Evolutionary conservation across 2,113 vertebrate species (phyloP).

Genomic region (Bos taurus): ARS-UCD2.0 NC_037345.1:34596001-34596500

Average conservation of each 20-base stretch:
- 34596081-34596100: neutral
- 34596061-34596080: neutral
- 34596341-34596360: neutral
- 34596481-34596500: no score
- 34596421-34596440: neutral
- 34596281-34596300: neutral
- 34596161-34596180: neutral
- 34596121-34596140: neutral
- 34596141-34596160: neutral
- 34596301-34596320: neutral
- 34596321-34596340: neutral
- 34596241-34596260: neutral
- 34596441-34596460: neutral
- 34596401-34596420: neutral
- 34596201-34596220: neutral
- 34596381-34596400: neutral
- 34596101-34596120: neutral
- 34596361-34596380: neutral
- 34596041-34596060: neutral
- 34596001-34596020: neutral
- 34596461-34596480: neutral
- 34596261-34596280: neutral
- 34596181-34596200: neutral
- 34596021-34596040: neutral
- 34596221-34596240: neutral